A percentile compares a stretch with the other conserved stretches of the same genome.
phyloP scores from a whole-genome alignment of 1,140 invertebrate genomes.

The Tyrophagus putrescentiae region DNA sequence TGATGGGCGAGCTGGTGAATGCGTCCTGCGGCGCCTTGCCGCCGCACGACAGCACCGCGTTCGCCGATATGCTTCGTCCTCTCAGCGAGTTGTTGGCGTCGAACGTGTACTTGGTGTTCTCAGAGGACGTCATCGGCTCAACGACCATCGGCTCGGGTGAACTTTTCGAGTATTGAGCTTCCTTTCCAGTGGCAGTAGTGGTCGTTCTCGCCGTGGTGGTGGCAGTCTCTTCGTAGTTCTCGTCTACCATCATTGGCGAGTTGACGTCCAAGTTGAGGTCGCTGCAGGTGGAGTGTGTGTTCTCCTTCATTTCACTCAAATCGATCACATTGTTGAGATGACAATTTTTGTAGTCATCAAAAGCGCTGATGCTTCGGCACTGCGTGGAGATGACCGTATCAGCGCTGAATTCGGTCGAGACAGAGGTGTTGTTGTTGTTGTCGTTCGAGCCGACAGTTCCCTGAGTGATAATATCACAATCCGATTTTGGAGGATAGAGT shows the following conservation, averaged over 20 bases:
- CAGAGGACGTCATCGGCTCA: conserved; percentile 12
- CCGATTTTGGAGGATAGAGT: conserved; percentile 27
- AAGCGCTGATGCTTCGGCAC: conserved; percentile 24
- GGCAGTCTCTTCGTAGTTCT: neutral
- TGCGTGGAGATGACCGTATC: conserved; percentile 19
- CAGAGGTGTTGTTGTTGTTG: conserved; percentile 12
- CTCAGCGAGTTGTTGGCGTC: neutral
- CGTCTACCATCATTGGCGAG: neutral
- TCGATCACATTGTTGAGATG: conserved; percentile 1
- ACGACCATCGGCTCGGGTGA: conserved; percentile 11
- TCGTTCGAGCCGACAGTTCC: neutral
- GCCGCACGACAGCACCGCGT: conserved; percentile 1
- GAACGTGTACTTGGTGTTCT: conserved; percentile 13
- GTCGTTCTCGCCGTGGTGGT: neutral
- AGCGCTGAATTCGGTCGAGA: neutral
- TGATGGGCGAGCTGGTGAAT: conserved; percentile 1
- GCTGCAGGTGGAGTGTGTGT: neutral
- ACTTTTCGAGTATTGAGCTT: neutral
- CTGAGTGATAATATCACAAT: conserved; percentile 1
- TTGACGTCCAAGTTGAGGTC: neutral
- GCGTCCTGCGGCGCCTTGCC: neutral
- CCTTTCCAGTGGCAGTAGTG: neutral
- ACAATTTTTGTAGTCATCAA: conserved; percentile 5
- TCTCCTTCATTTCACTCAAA: neutral
- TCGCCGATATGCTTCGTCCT: conserved; percentile 13